These are phyloP conservation scores for Epizoanthus scotinus DNA, from an alignment of 92 coral and sea anemone genomes.

Conservation along the genomic window DNA sequence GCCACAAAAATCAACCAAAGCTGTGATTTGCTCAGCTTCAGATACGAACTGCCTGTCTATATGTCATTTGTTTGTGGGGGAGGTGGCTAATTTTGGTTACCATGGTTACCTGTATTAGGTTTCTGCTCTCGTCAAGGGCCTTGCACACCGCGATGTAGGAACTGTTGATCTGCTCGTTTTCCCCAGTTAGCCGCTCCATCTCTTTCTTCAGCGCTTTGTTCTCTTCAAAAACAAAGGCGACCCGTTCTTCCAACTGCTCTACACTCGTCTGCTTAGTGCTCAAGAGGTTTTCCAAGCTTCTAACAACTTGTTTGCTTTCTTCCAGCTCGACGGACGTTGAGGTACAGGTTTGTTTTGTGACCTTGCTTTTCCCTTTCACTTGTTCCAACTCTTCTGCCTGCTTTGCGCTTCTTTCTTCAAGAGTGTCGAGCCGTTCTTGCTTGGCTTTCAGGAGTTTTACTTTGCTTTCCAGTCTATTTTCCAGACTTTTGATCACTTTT, in stretches of 20 bases:
- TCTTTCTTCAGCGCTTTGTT: slow-evolving; percentile 44
- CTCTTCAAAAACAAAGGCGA: slow-evolving; percentile 30
- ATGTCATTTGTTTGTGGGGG: too few species aligned
- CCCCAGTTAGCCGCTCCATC: slow-evolving; percentile 24
- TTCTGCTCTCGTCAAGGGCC: slow-evolving; percentile 68
- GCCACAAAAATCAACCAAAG: too few species aligned
- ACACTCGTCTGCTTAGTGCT: background rate
- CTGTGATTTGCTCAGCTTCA: too few species aligned
- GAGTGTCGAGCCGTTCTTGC: slow-evolving; percentile 42
- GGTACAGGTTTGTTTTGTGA: slow-evolving; percentile 34
- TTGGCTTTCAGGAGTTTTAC: slow-evolving; percentile 42
- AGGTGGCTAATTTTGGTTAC: too few species aligned
- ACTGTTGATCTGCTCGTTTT: slow-evolving; percentile 21
- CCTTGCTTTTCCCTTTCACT: slow-evolving; percentile 19
- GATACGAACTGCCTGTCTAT: too few species aligned
- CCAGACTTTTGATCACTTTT: slow-evolving; percentile 49
- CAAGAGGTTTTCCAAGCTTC: slow-evolving; percentile 27
- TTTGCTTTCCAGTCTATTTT: slow-evolving; percentile 44
- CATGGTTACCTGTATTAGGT: slow-evolving; percentile 10
- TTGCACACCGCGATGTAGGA: slow-evolving; percentile 48
- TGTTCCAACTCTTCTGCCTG: slow-evolving; percentile 42
- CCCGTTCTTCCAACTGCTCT: slow-evolving; percentile 32
- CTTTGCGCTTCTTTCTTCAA: slow-evolving; percentile 35
- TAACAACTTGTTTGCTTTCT: slow-evolving; percentile 44
- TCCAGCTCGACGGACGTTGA: slow-evolving; percentile 55